Base-by-base conservation (phyloP, 2,888 invertebrate species). In the Desoria tigrina region DNA sequence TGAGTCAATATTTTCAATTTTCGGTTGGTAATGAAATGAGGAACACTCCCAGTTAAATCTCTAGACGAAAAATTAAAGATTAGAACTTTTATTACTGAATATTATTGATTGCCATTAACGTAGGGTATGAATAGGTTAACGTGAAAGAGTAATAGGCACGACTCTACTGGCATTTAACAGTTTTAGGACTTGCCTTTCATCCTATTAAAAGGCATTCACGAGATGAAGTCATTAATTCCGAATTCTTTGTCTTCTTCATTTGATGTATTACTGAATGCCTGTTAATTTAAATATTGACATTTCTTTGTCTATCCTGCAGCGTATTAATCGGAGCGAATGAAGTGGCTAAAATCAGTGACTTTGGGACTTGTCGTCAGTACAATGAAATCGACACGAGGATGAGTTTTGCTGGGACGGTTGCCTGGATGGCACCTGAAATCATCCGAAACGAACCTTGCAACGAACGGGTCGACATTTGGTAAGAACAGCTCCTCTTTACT, bases 371-470 rank as follows among this genome's bases (percentile, higher is more conserved):
- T 77, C 86, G 94, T 64, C 92, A 94, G 77, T 94, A 93, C 91
- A 92, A 94, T 80, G 92, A 95, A 79, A 91, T 90, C 45, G 94
- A 94, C 79, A 92, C 93, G 50, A 90, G 92, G 92, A 99, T 99
- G 98, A 92, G 94, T 71, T 98, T 99, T 81, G 95, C 94, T 1
- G 98, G 98, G 45, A 99, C 98, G 0, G 94, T 97, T 0, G 94
- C 96, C 0, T 99, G 98, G 98, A 99, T 99, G 98, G 96, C 98
- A 0, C 99, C 99, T 0, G 99, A 99, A 83, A 92, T 98, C 45
- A 97, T 99, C 74, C 87, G 95, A 67, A 94, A 95, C 79, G 93
- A 97, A 79, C 93, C 91, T 0, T 99, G 96, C 81, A 95, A 94
- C 0, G 97, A 98, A 79, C 94, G 96, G 80, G 95, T 99, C 0